phyloP scores from a whole-genome alignment of 2,888 invertebrate species.

The Leucozona laternaria region DNA sequence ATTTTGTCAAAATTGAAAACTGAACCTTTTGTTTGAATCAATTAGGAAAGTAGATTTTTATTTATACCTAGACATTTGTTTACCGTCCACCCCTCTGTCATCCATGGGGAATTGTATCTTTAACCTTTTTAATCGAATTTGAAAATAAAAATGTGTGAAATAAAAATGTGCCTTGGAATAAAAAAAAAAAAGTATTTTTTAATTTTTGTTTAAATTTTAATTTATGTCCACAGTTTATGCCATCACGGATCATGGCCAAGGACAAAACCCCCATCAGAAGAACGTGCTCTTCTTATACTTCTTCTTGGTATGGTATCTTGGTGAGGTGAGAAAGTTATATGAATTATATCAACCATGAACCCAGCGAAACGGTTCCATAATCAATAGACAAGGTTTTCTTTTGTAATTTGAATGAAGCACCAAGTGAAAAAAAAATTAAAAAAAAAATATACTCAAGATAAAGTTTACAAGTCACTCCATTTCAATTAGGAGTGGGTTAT shows the following conservation, averaged over 20 bases:
- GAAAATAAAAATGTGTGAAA: neutral
- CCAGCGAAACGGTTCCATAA: neutral
- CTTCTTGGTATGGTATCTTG: neutral
- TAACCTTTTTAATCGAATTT: neutral
- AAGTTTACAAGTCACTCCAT: conserved; percentile 25
- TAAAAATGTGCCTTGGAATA: neutral
- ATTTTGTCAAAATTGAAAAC: neutral
- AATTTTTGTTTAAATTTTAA: neutral
- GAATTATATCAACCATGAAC: conserved; percentile 14
- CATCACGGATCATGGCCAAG: conserved; percentile 13
- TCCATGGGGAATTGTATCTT: neutral
- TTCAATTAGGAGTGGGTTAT: conserved; percentile 18
- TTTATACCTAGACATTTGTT: neutral
- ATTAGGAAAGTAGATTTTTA: neutral
- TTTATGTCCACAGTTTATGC: neutral
- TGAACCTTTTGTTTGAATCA: conserved; percentile 9
- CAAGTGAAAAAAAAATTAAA: too few relatives aligned
- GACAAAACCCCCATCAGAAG: neutral
- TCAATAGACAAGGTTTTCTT: conserved; percentile 7
- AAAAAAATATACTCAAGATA: too few relatives aligned
- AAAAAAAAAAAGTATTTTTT: neutral
- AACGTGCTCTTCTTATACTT: neutral
- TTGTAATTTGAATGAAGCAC: conserved; percentile 9
- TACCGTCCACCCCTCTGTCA: neutral
- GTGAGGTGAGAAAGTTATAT: neutral